A percentile compares a stretch with the other conserved stretches of the same genome.
These are phyloP conservation scores for Dicerorhinus sumatrensis DNA, from an alignment of 2,113 vertebrate genomes.

Conservation along the genomic window DNA sequence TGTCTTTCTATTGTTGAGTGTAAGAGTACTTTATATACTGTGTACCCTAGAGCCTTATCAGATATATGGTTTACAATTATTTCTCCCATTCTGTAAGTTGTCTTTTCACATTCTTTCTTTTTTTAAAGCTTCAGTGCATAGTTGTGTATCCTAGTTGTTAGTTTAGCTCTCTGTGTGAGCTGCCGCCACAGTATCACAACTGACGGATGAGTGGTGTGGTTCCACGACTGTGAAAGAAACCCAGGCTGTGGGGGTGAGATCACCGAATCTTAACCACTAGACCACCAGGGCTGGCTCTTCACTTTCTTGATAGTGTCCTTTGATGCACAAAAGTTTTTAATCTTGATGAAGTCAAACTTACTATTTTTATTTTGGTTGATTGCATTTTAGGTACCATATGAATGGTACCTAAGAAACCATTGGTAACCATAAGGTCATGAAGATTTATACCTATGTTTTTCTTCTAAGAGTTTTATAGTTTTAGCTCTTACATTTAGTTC, in stretches of 20 bases:
- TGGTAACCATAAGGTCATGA: neutral
- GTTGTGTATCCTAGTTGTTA: too few species aligned
- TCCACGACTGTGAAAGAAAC: too few species aligned
- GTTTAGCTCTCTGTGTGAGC: too few species aligned
- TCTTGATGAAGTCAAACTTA: neutral
- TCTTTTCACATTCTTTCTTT: neutral
- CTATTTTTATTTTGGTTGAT: constrained; percentile 18
- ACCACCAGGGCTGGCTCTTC: too few species aligned
- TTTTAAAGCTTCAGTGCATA: too few species aligned
- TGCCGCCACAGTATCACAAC: too few species aligned
- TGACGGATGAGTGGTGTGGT: too few species aligned
- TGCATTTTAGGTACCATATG: neutral
- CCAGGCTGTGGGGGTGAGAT: too few species aligned
- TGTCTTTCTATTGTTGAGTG: constrained; percentile 27
- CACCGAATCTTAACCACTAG: too few species aligned
- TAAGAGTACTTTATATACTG: constrained; percentile 6
- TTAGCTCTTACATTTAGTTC: neutral
- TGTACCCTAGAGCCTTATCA: neutral
- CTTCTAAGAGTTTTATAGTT: neutral
- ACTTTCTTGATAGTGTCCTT: neutral
- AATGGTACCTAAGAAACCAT: neutral
- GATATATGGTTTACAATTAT: constrained; percentile 3
- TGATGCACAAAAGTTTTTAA: neutral
- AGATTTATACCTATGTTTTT: neutral
- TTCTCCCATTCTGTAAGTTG: neutral